Evolutionary conservation across 2,888 invertebrate species (phyloP).

Genomic region (Drosophila dives): DNA sequence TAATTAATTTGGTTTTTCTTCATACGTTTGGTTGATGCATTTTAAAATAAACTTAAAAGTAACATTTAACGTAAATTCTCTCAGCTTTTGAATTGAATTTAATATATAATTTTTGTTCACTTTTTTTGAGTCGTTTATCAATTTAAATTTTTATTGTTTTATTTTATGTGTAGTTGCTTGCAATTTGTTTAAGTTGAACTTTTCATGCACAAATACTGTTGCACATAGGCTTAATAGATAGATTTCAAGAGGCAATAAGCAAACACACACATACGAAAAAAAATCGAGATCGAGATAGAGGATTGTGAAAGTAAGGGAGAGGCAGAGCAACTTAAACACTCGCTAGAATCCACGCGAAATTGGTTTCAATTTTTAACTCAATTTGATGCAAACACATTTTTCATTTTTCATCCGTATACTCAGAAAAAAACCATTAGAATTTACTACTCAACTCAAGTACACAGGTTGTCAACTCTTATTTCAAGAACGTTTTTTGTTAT

Average conservation of each 20-base stretch:
- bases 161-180: conserved; percentile 2
- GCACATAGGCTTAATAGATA: background rate
- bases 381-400: conserved; percentile 6
- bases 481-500: background rate
- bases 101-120: conserved; percentile 1
- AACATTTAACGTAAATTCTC: conserved; percentile 4
- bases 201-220: conserved; percentile 32
- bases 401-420: background rate
- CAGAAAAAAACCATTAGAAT: background rate
- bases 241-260: conserved; percentile 6
- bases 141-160: conserved; percentile 14
- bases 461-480: background rate
- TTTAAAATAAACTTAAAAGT: conserved; percentile 23
- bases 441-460: background rate
- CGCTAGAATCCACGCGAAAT: conserved; percentile 60
- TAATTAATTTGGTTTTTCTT: conserved; percentile 43
- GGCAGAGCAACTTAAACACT: conserved; percentile 27
- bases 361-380: conserved; percentile 18
- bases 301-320: background rate
- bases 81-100: background rate
- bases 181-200: conserved; percentile 31
- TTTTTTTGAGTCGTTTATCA: conserved; percentile 9
- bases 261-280: conserved; percentile 2
- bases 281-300: background rate
- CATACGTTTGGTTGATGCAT: conserved; percentile 46